Conservation (phyloP, 2,888 invertebrate genomes). For the Machimus rusticus region DNA sequence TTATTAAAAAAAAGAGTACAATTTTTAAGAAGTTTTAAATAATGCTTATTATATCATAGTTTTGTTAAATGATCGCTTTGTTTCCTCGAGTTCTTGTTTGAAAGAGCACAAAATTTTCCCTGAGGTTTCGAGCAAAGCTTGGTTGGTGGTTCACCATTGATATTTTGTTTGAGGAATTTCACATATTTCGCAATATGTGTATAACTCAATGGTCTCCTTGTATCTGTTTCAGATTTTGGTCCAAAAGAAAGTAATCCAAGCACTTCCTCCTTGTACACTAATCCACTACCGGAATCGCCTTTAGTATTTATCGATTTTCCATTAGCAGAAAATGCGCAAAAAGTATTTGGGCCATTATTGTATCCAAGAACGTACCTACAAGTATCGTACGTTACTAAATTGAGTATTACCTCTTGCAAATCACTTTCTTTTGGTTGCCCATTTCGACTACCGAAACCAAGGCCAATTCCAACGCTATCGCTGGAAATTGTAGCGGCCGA, state of each 20-base stretch:
- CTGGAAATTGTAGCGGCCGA: neutral
- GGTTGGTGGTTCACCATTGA: neutral
- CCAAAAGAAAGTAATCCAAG: neutral
- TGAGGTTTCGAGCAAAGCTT: neutral
- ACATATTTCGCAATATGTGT: neutral
- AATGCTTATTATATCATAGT: too few species aligned
- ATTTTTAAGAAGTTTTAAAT: too few species aligned
- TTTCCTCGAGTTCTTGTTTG: neutral
- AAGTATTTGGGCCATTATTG: neutral
- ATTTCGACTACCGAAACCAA: neutral
- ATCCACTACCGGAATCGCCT: neutral
- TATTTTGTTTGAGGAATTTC: neutral
- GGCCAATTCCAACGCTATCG: neutral
- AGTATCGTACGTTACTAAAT: neutral
- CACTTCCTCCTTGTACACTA: neutral
- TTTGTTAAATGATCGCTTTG: too few species aligned
- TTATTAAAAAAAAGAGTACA: too few species aligned
- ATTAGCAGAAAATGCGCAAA: neutral
- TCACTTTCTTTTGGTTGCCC: neutral
- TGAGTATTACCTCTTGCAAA: neutral
- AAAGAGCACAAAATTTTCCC: neutral
- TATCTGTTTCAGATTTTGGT: neutral
- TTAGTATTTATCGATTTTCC: neutral
- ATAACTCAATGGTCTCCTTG: neutral
- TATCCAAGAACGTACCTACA: neutral